Conservation (phyloP, 1,140 invertebrate species). For the Stratiolaelaps scimitus region DNA sequence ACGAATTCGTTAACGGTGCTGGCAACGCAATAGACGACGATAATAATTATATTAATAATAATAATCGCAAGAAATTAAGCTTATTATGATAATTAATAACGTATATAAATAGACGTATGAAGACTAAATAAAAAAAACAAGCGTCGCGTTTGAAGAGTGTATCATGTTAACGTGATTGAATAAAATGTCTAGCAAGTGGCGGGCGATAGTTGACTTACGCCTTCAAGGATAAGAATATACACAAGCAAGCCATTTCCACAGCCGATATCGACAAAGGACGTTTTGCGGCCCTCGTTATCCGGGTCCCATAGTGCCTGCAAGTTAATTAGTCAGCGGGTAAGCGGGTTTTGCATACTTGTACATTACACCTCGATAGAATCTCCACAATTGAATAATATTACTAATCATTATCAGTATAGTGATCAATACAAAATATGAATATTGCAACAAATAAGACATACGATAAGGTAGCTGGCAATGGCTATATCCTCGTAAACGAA, state of each 20-base stretch:
- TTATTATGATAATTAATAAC: neutral
- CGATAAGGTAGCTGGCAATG: constrained; percentile 77
- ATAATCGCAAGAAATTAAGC: constrained; percentile 9
- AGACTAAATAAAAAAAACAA: constrained; percentile 18
- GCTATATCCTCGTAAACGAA: constrained; percentile 93
- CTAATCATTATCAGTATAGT: too few relatives aligned
- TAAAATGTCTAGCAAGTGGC: constrained; percentile 16
- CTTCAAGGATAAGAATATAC: constrained; percentile 69
- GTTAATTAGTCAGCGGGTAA: neutral
- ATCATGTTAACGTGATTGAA: constrained; percentile 25
- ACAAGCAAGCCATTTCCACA: constrained; percentile 94
- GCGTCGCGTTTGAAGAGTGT: too few relatives aligned
- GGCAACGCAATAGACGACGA: too few relatives aligned
- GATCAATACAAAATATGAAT: neutral
- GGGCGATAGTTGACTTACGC: constrained; percentile 42
- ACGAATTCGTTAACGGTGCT: too few relatives aligned
- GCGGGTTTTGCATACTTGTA: too few relatives aligned
- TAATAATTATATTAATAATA: too few relatives aligned
- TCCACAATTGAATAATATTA: too few relatives aligned
- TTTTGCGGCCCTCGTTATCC: constrained; percentile 36
- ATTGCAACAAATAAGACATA: constrained; percentile 43
- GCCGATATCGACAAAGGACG: constrained; percentile 73
- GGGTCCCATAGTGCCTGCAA: constrained; percentile 40
- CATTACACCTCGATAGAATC: too few relatives aligned
- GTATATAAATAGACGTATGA: constrained; percentile 17